Conservation (phyloP, 1,140 invertebrate genomes). For the Hyles euphorbiae region DNA sequence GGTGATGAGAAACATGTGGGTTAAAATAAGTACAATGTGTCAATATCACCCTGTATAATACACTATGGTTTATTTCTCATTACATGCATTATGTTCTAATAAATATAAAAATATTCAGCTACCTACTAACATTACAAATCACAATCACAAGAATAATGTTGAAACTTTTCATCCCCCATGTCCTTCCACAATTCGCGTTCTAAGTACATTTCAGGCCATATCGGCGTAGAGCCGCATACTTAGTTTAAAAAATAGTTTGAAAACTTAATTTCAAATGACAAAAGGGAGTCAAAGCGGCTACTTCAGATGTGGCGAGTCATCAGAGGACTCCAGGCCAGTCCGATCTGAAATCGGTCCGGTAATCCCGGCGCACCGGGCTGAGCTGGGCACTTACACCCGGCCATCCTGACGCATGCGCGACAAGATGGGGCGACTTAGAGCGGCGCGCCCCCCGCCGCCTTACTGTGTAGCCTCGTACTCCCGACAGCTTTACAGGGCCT, state of each 20-base stretch:
- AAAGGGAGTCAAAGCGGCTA: constrained; percentile 2
- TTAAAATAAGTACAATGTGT: too few relatives aligned
- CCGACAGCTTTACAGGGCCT: background rate
- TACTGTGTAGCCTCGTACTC: constrained; percentile 6
- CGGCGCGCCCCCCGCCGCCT: background rate
- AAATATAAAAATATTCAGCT: too few relatives aligned
- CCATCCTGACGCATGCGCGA: too few relatives aligned
- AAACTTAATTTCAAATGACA: background rate
- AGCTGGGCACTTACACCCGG: too few relatives aligned
- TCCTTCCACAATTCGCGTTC: background rate
- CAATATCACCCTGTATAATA: too few relatives aligned
- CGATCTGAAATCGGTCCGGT: too few relatives aligned
- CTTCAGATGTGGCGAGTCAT: background rate
- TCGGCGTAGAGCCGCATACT: too few relatives aligned
- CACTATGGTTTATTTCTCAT: too few relatives aligned
- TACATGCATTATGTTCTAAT: too few relatives aligned
- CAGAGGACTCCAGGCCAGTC: background rate
- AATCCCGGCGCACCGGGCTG: too few relatives aligned
- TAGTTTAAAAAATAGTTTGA: background rate
- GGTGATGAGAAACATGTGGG: too few relatives aligned
- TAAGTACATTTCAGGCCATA: background rate
- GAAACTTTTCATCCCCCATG: background rate
- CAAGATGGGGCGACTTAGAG: background rate
- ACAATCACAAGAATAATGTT: background rate
- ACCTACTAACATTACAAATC: background rate